Percentiles rank a stretch among this genome's conserved stretches.
phyloP scores from a whole-genome alignment of 2,113 vertebrate species.

The Sceloporus tristichus region DNA sequence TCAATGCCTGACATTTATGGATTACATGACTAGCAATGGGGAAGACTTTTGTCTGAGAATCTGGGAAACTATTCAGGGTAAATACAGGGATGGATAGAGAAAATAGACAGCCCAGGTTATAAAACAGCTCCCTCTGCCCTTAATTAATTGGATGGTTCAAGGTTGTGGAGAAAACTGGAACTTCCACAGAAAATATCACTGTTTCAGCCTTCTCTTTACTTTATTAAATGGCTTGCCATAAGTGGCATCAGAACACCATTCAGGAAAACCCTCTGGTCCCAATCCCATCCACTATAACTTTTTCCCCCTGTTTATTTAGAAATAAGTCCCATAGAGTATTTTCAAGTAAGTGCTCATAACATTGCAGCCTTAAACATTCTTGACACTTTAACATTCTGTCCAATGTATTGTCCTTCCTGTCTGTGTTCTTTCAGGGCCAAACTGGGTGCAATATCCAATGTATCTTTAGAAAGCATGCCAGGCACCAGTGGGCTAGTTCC shows the following conservation, averaged over 20 bases:
- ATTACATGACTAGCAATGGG: no score
- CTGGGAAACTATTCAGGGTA: neutral
- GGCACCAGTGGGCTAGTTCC: neutral
- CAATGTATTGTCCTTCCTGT: neutral
- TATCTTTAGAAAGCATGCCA: no score
- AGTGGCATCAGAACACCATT: neutral
- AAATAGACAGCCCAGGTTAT: neutral
- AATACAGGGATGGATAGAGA: neutral
- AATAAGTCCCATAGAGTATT: neutral
- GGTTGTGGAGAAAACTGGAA: neutral
- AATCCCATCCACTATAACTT: neutral
- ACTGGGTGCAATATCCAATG: no score
- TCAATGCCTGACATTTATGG: neutral
- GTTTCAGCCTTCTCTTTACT: neutral
- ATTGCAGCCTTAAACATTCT: neutral
- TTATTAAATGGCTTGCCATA: neutral
- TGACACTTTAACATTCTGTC: neutral
- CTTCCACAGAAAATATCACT: neutral
- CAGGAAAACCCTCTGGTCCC: constrained; percentile 3
- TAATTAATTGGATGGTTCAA: neutral
- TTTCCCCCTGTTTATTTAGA: neutral
- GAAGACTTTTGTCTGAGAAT: neutral
- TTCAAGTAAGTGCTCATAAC: neutral
- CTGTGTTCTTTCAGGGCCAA: constrained; percentile 11
- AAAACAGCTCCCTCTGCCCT: neutral